Conservation (phyloP, 2,888 invertebrate genomes). For the Timandra comae region DNA sequence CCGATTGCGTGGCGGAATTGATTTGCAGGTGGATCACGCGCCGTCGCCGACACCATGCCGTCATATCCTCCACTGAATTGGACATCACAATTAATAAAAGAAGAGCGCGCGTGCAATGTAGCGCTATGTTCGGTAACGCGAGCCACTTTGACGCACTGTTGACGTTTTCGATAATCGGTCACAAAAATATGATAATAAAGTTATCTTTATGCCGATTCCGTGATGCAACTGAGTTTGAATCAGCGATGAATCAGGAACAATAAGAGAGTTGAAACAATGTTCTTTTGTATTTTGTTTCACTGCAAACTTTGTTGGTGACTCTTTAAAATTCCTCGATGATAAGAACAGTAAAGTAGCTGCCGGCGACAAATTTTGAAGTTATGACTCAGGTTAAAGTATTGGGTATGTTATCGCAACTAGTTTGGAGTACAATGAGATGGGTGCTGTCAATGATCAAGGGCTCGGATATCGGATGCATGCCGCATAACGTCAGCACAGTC, state of each 20-base stretch:
- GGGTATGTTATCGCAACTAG: no score
- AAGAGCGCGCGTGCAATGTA: conserved; percentile 58
- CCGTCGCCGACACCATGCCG: conserved; percentile 58
- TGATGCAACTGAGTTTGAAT: no score
- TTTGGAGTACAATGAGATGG: conserved; percentile 11
- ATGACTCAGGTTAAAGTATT: no score
- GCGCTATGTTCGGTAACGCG: conserved; percentile 62
- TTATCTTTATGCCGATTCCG: no score
- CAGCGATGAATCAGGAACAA: conserved; percentile 16
- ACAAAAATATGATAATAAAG: conserved; percentile 11
- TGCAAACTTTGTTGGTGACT: no score
- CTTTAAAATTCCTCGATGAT: no score
- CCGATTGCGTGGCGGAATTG: conserved; percentile 51
- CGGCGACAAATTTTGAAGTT: no score
- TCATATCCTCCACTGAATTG: conserved; percentile 73
- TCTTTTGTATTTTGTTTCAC: conserved; percentile 10
- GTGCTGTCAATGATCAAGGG: conserved; percentile 14
- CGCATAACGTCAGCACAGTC: conserved; percentile 13
- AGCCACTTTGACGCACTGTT: conserved; percentile 51
- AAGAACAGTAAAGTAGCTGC: neutral
- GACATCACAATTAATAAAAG: conserved; percentile 72
- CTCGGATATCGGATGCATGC: conserved; percentile 16
- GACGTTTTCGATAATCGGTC: conserved; percentile 28
- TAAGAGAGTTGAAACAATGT: conserved; percentile 10
- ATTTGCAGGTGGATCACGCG: conserved; percentile 70